These are phyloP conservation scores for Acropternis orthonyx DNA, from an alignment of 2,797 vertebrate species.

Conservation along the genomic window DNA sequence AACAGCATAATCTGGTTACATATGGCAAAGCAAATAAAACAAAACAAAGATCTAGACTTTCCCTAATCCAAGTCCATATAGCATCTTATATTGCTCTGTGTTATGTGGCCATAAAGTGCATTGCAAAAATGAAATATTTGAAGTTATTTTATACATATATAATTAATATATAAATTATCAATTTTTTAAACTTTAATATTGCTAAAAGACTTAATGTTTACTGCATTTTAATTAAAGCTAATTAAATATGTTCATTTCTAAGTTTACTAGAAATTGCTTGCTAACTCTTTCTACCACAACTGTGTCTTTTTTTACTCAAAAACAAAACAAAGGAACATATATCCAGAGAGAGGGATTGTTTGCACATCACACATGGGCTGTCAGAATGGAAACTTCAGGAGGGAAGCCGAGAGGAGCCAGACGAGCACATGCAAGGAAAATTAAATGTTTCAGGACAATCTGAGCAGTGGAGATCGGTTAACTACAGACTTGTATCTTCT, in stretches of 20 bases:
- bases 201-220: background rate
- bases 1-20: background rate
- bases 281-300: background rate
- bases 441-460: background rate
- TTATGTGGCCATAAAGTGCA: background rate
- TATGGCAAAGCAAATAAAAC: background rate
- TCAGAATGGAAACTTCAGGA: background rate
- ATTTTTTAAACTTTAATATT: background rate
- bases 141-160: background rate
- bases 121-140: background rate
- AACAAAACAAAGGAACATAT: background rate
- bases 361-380: background rate
- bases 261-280: background rate
- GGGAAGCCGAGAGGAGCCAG: background rate
- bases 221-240: background rate
- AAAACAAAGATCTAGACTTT: background rate
- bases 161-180: background rate
- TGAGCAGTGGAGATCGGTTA: background rate
- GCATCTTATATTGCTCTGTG: background rate
- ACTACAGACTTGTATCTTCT: background rate
- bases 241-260: background rate
- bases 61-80: background rate
- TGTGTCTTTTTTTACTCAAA: background rate
- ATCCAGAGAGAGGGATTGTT: background rate
- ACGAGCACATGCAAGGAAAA: constrained; percentile 8